Evolutionary conservation across 37 sponge, comb jelly and placozoan species (phyloP), one percentile per base, ranked within the genome.

Genomic region (Crambe crambe): DNA sequence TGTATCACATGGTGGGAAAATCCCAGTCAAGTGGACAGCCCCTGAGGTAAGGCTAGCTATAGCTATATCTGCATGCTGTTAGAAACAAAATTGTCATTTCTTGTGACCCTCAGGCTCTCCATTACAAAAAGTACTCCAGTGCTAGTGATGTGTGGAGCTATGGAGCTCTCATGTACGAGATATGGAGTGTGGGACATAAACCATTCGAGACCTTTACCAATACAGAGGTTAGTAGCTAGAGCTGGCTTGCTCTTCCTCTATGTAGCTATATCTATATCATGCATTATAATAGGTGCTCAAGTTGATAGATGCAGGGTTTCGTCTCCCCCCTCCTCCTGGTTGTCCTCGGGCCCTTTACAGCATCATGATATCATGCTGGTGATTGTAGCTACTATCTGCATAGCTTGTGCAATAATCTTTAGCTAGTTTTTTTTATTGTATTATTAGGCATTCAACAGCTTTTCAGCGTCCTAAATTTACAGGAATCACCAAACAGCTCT

Each of bases 1-100:
- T 75, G 43, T 81, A 1, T 30, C 82, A 37, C 57, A 66, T 64
- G 69, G 51, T 42, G 69, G 70, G 34, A 75, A 84, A 59, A 12
- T 83, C 21, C 84, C 84, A 74, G 41, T 83, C 56, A 83, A 83
- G 42, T 83, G 84, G 84, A 83, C 77, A 22, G 76, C 84, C 47
- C 84, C 84, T 40, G 84, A 83, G 82, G 82, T 81, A 20, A 35
- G 43, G 3, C 22, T 75, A 58, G 2, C 2, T 34, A 29, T 61
- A 29, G 6, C 30, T 20, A 29, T 20, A 21, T 61, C n/a, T 23
- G 5, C 25, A 61, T 61, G 63, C 6, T 29, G 29, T 29, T 29
- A 27, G 4, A 8, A 23, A 21, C 12, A 61, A 15, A 47, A 15
- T 47, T 47, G 12, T 15, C n/a, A n/a, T n/a, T n/a, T 54, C 18